phyloP scores from a whole-genome alignment of 2,888 invertebrate genomes.

The Rutpela maculata region DNA sequence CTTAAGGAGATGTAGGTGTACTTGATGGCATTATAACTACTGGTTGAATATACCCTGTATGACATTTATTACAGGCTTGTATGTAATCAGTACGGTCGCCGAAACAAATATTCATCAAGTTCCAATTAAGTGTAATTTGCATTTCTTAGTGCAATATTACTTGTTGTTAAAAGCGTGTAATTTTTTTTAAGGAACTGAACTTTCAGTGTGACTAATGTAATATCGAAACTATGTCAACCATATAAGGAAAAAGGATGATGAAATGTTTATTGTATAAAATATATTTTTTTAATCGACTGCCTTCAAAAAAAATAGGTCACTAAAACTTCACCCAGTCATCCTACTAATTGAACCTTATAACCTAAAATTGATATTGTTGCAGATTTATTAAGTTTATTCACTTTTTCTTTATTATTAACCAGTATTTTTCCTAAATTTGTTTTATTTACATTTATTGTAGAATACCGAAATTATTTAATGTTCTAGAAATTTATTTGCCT shows the following conservation, averaged over 20 bases:
- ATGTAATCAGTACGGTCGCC: not conserved
- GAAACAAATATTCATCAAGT: not conserved
- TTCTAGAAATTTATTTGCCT: too few species aligned
- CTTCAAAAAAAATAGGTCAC: too few species aligned
- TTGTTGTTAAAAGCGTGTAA: not conserved
- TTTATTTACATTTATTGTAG: too few species aligned
- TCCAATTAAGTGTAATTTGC: not conserved
- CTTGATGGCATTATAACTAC: constrained; percentile 4
- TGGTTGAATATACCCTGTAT: constrained; percentile 15
- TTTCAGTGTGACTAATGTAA: not conserved
- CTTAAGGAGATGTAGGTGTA: constrained; percentile 10
- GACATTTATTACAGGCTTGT: not conserved
- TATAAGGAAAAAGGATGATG: not conserved
- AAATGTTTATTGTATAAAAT: too few species aligned
- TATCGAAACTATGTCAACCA: not conserved
- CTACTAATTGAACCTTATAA: too few species aligned
- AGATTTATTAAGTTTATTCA: too few species aligned
- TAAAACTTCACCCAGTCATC: too few species aligned
- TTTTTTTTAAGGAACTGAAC: not conserved
- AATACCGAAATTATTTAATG: too few species aligned
- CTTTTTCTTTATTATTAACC: too few species aligned
- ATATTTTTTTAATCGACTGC: too few species aligned
- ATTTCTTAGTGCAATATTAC: not conserved
- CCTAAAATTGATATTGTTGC: too few species aligned
- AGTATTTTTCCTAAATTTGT: too few species aligned